Evolutionary conservation across 2,797 vertebrate genomes (phyloP).

Genomic region (Micromesistius poutassou): DNA sequence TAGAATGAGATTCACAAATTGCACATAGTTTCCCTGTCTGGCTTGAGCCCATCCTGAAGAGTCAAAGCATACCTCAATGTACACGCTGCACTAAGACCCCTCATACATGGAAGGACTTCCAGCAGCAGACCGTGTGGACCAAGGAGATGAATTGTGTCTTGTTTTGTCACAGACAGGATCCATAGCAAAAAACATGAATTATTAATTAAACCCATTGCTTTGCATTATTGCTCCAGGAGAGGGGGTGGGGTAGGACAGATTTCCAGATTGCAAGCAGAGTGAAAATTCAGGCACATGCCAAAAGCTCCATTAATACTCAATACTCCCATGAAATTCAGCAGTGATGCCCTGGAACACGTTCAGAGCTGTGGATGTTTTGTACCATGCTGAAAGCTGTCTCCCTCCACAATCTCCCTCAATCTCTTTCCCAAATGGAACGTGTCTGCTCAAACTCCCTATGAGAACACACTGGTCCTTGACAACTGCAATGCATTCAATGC

Average conservation of each 20-base stretch:
- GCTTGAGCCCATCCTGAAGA: not conserved
- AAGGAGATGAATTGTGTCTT: too few species aligned
- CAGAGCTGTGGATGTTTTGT: not conserved
- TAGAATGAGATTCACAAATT: slow-evolving; percentile 10
- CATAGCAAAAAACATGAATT: not conserved
- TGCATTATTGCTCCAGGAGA: not conserved
- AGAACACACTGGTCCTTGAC: not conserved
- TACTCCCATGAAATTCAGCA: slow-evolving; percentile 2
- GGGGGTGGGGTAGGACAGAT: not conserved
- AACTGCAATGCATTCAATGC: not conserved
- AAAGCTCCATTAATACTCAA: not conserved
- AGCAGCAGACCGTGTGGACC: too few species aligned
- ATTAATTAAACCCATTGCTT: not conserved
- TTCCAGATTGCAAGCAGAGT: not conserved
- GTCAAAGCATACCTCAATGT: not conserved
- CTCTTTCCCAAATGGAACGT: not conserved
- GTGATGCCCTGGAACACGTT: not conserved
- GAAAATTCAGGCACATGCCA: not conserved
- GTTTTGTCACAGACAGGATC: too few species aligned
- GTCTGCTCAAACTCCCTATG: not conserved
- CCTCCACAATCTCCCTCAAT: not conserved
- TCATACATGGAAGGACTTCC: too few species aligned
- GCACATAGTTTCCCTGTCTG: not conserved
- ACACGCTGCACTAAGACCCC: too few species aligned
- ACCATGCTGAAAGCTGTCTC: not conserved